Percentiles rank a stretch among this genome's conserved stretches.
These are phyloP conservation scores for Branchinecta lindahli DNA, from an alignment of 1,140 invertebrate genomes.

Conservation along the genomic window DNA sequence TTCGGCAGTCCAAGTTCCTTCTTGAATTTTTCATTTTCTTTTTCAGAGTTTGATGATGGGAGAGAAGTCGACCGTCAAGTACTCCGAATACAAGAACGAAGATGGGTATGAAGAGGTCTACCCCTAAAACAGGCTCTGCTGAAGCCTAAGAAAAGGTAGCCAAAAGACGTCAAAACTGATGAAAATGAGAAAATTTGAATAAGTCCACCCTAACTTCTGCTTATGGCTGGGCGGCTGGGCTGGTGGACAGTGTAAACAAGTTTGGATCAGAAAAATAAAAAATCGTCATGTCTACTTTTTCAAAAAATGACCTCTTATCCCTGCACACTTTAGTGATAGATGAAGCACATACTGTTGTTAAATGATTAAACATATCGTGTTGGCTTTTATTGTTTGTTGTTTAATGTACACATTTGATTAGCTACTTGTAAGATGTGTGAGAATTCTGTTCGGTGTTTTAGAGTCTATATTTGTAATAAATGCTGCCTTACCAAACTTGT, in stretches of 20 bases:
- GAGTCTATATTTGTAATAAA: constrained; percentile 5
- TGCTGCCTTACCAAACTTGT: background rate
- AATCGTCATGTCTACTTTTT: too few relatives aligned
- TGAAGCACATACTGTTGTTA: background rate
- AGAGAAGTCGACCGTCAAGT: background rate
- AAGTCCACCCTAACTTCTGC: background rate
- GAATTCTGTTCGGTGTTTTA: too few relatives aligned
- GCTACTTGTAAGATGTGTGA: background rate
- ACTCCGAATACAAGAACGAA: background rate
- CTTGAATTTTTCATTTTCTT: background rate
- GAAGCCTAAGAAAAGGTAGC: background rate
- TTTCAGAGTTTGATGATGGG: background rate
- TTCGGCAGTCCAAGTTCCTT: too few relatives aligned
- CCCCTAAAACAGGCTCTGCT: background rate
- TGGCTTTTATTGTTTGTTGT: background rate
- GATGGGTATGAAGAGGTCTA: background rate
- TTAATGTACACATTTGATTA: background rate
- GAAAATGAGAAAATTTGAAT: background rate
- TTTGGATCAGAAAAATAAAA: too few relatives aligned
- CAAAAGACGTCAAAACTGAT: background rate
- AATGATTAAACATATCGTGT: background rate
- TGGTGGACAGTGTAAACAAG: background rate
- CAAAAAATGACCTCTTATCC: too few relatives aligned
- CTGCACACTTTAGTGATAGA: too few relatives aligned
- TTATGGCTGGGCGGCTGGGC: background rate